These are phyloP conservation scores for Schizotus pectinicornis DNA, from an alignment of 2,888 invertebrate species.

Conservation along the genomic window DNA sequence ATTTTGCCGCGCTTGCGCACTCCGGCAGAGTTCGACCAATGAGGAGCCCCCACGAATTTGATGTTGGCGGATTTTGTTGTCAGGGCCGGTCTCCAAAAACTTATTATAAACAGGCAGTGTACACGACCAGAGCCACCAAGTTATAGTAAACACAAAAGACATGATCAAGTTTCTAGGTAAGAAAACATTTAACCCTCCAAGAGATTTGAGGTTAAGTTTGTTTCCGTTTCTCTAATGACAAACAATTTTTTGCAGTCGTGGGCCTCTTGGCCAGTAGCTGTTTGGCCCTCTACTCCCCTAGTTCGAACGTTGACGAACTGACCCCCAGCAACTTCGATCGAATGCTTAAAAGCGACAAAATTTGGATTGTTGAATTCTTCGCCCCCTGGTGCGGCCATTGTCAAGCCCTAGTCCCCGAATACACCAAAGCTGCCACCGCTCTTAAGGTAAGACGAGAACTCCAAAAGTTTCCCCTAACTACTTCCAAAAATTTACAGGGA, in stretches of 20 bases:
- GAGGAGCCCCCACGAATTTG: slow-evolving; percentile 16
- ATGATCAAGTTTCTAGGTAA: slow-evolving; percentile 22
- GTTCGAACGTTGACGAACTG: slow-evolving; percentile 82
- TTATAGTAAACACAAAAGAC: background rate
- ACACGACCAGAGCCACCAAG: background rate
- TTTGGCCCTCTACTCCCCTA: slow-evolving; percentile 69
- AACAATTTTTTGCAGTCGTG: slow-evolving; percentile 38
- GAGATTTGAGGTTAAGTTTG: slow-evolving; percentile 14
- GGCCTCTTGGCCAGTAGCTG: slow-evolving; percentile 49
- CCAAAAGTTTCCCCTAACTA: slow-evolving; percentile 1
- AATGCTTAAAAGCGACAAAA: slow-evolving; percentile 78
- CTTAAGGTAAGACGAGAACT: slow-evolving; percentile 74
- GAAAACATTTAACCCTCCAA: background rate
- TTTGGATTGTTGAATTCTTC: slow-evolving; percentile 96
- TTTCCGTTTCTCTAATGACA: background rate
- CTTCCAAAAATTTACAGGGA: slow-evolving; percentile 65
- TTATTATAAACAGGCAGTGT: background rate
- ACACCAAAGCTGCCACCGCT: slow-evolving; percentile 90
- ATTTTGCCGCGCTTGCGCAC: no score
- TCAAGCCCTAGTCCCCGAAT: slow-evolving; percentile 89
- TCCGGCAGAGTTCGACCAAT: slow-evolving; percentile 8
- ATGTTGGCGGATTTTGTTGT: slow-evolving; percentile 12
- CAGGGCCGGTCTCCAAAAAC: background rate
- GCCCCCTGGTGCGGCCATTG: slow-evolving; percentile 98
- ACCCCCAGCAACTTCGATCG: slow-evolving; percentile 88